Evolutionary conservation across 1,140 invertebrate genomes (phyloP), one percentile per base, ranked within the genome.

Genomic region (Macrocentrus cingulum): DNA sequence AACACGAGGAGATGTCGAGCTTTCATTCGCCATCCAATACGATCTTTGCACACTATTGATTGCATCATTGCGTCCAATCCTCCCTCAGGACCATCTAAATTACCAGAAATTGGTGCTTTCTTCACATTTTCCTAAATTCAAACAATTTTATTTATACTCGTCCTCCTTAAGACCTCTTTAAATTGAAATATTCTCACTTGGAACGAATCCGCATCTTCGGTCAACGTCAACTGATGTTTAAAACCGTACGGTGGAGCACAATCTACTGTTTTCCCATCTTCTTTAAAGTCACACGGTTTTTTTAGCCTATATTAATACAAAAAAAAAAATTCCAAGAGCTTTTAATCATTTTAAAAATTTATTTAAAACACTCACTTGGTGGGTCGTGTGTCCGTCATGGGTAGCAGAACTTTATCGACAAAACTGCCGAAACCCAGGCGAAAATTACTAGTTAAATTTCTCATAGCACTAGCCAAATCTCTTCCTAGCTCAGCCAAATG

Each of bases 371-470:
- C 34, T 76, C 79, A 85, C 84, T 81, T 80, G 39, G 75, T 70
- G n/a, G 66, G 73, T 8, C 81, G 72, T 55, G 82, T 84, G 72
- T 82, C 85, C 6, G 89, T 87, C 78, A 88, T 94, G 0, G 92
- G 93, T 76, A 92, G 83, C 0, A 87, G 82, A 22, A 90, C 87
- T 79, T 96, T 96, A 66, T 96, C 93, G 1, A 95, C 87, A 80
- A 95, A 96, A 54, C 89, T 91, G 3, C 93, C 93, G 70, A 95
- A 92, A 44, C 93, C 93, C 18, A 95, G 72, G 11, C 83, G 81
- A 66, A 95, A 92, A 68, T 95, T 88, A 13, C 84, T 85, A 0
- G 93, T 95, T 39, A 95, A 85, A n/a, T 84, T 85, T 55, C 80
- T 77, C 88, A 95, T 91, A 2, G 79, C 77, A 11, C 79, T 65